These are phyloP conservation scores for Phenganax marumi DNA, from an alignment of 92 coral and sea anemone genomes.

Conservation along the genomic window DNA sequence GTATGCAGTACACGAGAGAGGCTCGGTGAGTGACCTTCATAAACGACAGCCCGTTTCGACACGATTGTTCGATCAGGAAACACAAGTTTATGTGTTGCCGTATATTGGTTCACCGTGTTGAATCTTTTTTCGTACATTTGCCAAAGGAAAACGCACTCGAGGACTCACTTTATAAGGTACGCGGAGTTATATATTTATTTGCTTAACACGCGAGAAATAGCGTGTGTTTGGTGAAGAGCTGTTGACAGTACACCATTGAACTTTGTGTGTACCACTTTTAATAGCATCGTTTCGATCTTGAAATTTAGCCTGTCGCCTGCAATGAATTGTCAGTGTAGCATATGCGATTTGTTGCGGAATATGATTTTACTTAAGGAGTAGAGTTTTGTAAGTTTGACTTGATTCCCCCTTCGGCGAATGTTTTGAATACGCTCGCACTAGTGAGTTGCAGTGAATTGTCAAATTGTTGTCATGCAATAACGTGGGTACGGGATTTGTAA, in stretches of 20 bases:
- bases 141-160: neutral
- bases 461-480: too few species aligned
- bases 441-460: too few species aligned
- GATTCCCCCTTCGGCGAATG: too few species aligned
- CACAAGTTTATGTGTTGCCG: neutral
- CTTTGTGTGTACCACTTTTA: neutral
- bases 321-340: neutral
- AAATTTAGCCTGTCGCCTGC: neutral
- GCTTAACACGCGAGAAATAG: neutral
- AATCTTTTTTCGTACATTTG: neutral
- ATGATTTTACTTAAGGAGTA: too few species aligned
- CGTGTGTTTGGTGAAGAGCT: neutral
- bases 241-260: constrained; percentile 1
- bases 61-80: neutral
- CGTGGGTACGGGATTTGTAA: too few species aligned
- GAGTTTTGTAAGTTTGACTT: too few species aligned
- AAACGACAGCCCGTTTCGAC: neutral
- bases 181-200: neutral
- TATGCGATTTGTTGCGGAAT: too few species aligned
- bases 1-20: neutral
- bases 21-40: neutral
- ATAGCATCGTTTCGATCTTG: neutral
- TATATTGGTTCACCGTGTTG: neutral
- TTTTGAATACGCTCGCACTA: too few species aligned
- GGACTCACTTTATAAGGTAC: neutral